These are phyloP conservation scores for Chrysolina americana DNA, from an alignment of 2,888 invertebrate genomes.

Conservation along the genomic window DNA sequence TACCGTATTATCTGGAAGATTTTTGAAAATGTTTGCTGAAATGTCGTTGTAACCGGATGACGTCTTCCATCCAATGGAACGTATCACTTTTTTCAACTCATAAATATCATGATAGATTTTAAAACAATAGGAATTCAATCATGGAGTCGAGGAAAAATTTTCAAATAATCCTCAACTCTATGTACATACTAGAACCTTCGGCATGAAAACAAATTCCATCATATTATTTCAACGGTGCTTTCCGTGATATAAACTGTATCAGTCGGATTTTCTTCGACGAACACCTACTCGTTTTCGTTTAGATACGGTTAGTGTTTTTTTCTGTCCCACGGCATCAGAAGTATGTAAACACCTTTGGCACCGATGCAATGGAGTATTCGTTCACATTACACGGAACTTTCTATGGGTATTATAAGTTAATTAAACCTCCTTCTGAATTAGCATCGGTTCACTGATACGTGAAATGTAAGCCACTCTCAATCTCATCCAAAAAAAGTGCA, in stretches of 20 bases:
- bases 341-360: neutral
- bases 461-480: conserved; percentile 20
- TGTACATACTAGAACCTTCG: no score
- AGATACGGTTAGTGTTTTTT: neutral
- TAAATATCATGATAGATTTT: no score
- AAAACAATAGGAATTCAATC: no score
- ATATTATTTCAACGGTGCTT: no score
- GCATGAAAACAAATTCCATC: no score
- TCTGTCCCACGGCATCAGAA: neutral
- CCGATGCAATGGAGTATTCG: neutral
- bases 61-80: neutral
- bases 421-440: conserved; percentile 12
- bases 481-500: conserved; percentile 32
- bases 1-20: neutral
- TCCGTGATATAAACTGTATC: no score
- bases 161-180: no score
- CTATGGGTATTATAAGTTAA: conserved; percentile 1
- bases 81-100: neutral
- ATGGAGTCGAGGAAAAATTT: no score
- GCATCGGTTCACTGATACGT: conserved; percentile 11
- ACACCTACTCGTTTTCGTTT: neutral
- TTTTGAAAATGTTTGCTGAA: neutral
- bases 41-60: neutral
- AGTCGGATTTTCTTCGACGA: no score
- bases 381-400: conserved; percentile 7